Conservation (phyloP, 2,797 vertebrate species). For the Tragelaphus eurycerus region DNA sequence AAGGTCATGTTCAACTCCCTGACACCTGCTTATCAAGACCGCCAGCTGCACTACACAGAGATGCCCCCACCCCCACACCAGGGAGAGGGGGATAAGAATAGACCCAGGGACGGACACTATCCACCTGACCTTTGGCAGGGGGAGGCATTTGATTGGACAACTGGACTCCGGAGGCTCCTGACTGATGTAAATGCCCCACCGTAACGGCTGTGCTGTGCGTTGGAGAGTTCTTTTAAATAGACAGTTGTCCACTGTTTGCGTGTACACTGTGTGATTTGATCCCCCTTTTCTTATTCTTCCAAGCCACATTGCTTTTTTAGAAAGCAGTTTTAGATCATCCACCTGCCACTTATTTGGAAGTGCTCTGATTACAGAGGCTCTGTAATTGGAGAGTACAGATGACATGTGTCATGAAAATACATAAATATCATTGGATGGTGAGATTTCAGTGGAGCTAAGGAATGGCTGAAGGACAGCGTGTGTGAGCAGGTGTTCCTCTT, state of each 20-base stretch:
- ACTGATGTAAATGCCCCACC: not conserved
- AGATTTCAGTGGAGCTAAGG: not conserved
- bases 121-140: not conserved
- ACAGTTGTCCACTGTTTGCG: not conserved
- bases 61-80: not conserved
- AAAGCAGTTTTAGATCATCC: not conserved
- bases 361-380: not conserved
- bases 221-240: not conserved
- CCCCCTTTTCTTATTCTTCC: not conserved
- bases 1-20: constrained; percentile 72
- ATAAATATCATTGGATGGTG: not conserved
- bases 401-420: not conserved
- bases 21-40: constrained; percentile 72
- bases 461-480: not conserved
- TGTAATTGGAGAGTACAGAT: not conserved
- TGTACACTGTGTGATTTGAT: fast-evolving
- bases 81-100: constrained; percentile 16
- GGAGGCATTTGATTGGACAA: not conserved
- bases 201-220: fast-evolving
- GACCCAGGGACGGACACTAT: not conserved
- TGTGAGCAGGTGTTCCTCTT: not conserved
- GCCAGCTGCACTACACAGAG: constrained; percentile 50
- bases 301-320: not conserved
- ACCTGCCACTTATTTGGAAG: not conserved
- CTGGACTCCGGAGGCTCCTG: not conserved